These are phyloP conservation scores for Charina bottae DNA, from an alignment of 2,113 vertebrate species.

Conservation along the genomic window DNA sequence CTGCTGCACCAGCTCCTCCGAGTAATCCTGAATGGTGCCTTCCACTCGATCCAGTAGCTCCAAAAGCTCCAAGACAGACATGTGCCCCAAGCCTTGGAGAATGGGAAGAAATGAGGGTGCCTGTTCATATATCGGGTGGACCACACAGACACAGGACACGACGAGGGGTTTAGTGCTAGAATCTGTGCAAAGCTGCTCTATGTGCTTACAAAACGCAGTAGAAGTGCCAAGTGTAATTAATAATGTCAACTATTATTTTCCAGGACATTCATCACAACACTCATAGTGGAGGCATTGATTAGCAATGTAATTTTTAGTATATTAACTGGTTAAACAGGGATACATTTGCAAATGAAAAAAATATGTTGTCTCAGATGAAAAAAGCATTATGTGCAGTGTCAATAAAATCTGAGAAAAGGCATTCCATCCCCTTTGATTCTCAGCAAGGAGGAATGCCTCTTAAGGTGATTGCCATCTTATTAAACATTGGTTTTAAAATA, in stretches of 20 bases:
- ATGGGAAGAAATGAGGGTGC: neutral
- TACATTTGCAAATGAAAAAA: neutral
- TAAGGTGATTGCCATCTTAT: neutral
- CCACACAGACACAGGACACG: neutral
- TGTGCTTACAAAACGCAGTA: neutral
- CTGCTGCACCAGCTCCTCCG: constrained; percentile 89
- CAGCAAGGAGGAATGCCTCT: neutral
- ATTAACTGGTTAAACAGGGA: neutral
- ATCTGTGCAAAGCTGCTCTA: neutral
- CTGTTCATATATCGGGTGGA: neutral
- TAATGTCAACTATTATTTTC: neutral
- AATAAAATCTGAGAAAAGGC: neutral
- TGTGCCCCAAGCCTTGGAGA: constrained; percentile 81
- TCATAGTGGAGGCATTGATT: neutral
- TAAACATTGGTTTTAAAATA: neutral
- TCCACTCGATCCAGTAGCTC: constrained; percentile 86
- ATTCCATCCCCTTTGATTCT: neutral
- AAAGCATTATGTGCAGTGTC: neutral
- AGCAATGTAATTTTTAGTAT: neutral
- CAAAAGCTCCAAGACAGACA: constrained; percentile 78
- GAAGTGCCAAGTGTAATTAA: neutral
- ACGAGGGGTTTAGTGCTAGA: neutral
- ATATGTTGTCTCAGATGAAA: neutral
- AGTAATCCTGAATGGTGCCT: constrained; percentile 83
- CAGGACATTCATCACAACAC: neutral